Percentiles rank a stretch among this genome's conserved stretches.
Conservation (phyloP, 2,888 invertebrate species). For the Psococerastis gibbosa region DNA sequence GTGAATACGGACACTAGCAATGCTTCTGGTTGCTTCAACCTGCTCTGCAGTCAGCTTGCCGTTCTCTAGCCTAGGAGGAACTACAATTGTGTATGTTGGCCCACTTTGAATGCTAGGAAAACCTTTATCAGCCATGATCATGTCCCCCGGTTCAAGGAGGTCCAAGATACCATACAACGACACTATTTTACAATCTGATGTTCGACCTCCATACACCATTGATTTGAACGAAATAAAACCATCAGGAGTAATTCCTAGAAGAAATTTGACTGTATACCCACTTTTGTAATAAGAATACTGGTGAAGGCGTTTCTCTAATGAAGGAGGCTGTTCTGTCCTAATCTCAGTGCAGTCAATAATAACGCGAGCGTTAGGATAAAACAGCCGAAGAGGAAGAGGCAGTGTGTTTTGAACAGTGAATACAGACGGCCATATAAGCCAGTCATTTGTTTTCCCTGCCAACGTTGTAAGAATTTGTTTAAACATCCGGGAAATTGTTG, state of each 20-base stretch:
- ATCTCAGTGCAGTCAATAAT: constrained; percentile 18
- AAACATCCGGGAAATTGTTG: constrained; percentile 1
- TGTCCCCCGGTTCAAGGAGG: constrained; percentile 16
- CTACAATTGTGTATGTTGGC: constrained; percentile 15
- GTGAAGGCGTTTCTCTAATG: too few species aligned
- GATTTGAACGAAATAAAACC: constrained; percentile 17
- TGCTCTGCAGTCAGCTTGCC: too few species aligned
- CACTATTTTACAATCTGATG: too few species aligned
- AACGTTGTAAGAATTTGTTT: neutral
- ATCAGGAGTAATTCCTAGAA: constrained; percentile 17
- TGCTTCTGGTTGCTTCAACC: too few species aligned
- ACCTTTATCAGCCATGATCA: constrained; percentile 17
- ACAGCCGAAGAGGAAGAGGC: constrained; percentile 17
- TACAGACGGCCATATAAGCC: constrained; percentile 17
- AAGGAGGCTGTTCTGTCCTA: too few species aligned
- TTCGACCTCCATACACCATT: constrained; percentile 17
- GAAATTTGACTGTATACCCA: constrained; percentile 17
- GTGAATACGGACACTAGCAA: neutral
- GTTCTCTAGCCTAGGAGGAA: constrained; percentile 17
- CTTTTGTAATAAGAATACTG: too few species aligned
- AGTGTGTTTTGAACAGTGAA: constrained; percentile 18
- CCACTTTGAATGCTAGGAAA: constrained; percentile 16
- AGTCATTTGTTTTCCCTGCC: constrained; percentile 12
- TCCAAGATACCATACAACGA: too few species aligned
- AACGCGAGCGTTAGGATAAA: constrained; percentile 16